Evolutionary conservation across 2,888 invertebrate species (phyloP).

Genomic region (Standfussiana lucernea): DNA sequence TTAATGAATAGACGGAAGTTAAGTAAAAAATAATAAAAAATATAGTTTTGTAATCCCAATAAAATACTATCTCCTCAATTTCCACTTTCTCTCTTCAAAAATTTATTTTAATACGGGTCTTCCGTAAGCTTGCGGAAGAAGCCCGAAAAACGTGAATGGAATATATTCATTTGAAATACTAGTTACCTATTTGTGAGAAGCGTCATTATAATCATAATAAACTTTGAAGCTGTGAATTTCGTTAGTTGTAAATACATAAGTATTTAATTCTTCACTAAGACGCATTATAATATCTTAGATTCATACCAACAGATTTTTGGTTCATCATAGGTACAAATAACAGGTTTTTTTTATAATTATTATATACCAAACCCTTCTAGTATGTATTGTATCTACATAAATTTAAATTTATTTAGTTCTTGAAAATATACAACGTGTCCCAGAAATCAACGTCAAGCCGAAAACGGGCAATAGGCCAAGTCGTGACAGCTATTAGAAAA

Average conservation of each 20-base stretch:
- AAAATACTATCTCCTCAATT: constrained; percentile 45
- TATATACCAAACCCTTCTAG: background rate
- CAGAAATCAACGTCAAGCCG: too few relatives aligned
- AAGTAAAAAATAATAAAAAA: constrained; percentile 14
- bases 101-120: background rate
- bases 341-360: background rate
- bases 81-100: constrained; percentile 34
- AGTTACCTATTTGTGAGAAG: constrained; percentile 25
- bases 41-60: constrained; percentile 62
- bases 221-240: constrained; percentile 73
- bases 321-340: background rate
- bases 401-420: background rate
- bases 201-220: constrained; percentile 42
- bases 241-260: constrained; percentile 72
- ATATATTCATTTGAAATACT: constrained; percentile 9
- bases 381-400: background rate
- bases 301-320: constrained; percentile 1
- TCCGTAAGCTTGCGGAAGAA: background rate
- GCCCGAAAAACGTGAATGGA: too few relatives aligned
- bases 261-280: constrained; percentile 40
- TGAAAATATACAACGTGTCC: too few relatives aligned
- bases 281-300: constrained; percentile 16
- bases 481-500: too few relatives aligned
- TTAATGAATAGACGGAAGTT: constrained; percentile 19
- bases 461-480: too few relatives aligned